Percentiles rank a stretch among this genome's conserved stretches.
These are phyloP conservation scores for Basileuterus tristriatus DNA, from an alignment of 2,797 vertebrate species.

Conservation along the genomic window DNA sequence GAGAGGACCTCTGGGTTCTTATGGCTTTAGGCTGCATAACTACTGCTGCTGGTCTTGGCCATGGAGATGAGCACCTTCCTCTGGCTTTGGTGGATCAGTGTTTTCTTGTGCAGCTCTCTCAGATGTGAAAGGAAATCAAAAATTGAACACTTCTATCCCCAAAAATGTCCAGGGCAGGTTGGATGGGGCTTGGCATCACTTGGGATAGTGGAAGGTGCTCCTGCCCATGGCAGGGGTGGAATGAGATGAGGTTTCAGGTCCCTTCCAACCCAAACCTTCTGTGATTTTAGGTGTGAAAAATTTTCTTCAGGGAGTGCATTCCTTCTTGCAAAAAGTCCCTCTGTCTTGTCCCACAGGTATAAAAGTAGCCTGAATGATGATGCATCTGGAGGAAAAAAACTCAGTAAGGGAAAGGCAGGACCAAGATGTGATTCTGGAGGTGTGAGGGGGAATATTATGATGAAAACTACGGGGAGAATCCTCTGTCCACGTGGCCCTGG, in stretches of 20 bases:
- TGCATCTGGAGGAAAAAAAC: neutral
- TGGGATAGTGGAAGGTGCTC: neutral
- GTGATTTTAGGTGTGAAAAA: neutral
- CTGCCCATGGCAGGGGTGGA: neutral
- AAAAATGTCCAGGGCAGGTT: neutral
- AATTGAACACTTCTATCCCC: neutral
- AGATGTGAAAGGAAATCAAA: neutral
- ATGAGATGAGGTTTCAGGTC: neutral
- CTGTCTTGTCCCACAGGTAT: neutral
- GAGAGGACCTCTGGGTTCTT: neutral
- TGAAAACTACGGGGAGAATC: neutral
- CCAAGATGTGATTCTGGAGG: neutral
- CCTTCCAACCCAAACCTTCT: neutral
- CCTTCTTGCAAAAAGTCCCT: neutral
- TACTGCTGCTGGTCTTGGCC: neutral
- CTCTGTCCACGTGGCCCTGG: neutral
- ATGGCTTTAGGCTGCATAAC: fast-evolving
- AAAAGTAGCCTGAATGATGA: neutral
- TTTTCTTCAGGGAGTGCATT: fast-evolving
- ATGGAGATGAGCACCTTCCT: neutral
- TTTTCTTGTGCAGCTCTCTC: neutral
- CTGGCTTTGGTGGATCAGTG: neutral
- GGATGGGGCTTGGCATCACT: neutral
- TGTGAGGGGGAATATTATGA: neutral
- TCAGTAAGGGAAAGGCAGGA: neutral